Evolutionary conservation across 2,888 invertebrate species (phyloP).

Genomic region (Spialia ferax): DNA sequence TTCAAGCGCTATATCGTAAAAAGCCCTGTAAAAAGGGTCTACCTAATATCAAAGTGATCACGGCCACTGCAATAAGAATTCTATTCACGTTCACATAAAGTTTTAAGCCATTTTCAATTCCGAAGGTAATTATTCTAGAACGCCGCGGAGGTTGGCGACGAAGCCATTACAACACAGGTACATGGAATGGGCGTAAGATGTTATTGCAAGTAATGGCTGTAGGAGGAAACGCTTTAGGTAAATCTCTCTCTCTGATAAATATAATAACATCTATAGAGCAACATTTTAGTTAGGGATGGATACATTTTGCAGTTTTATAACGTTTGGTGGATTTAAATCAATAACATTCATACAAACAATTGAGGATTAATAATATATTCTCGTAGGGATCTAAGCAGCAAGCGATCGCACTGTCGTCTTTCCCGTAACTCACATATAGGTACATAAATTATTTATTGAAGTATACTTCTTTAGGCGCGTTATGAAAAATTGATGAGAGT

Average conservation of each 20-base stretch:
- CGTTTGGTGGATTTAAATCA: no score
- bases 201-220: slow-evolving; percentile 6
- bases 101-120: neutral
- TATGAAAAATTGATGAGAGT: no score
- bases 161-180: slow-evolving; percentile 8
- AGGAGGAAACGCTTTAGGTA: neutral
- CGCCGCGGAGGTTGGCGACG: neutral
- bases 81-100: neutral
- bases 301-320: no score
- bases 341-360: no score
- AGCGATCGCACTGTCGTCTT: no score
- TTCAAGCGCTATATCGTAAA: neutral
- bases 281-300: no score
- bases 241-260: neutral
- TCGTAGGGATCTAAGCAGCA: no score
- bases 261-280: neutral
- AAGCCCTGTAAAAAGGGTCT: neutral
- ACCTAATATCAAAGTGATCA: neutral
- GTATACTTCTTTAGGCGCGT: no score
- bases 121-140: neutral
- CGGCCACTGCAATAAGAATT: neutral
- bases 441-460: no score
- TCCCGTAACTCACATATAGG: no score
- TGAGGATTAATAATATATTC: no score
- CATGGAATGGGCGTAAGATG: slow-evolving; percentile 10